Base-by-base conservation (phyloP, 1,140 invertebrate genomes). In the Aethina tumida region DNA sequence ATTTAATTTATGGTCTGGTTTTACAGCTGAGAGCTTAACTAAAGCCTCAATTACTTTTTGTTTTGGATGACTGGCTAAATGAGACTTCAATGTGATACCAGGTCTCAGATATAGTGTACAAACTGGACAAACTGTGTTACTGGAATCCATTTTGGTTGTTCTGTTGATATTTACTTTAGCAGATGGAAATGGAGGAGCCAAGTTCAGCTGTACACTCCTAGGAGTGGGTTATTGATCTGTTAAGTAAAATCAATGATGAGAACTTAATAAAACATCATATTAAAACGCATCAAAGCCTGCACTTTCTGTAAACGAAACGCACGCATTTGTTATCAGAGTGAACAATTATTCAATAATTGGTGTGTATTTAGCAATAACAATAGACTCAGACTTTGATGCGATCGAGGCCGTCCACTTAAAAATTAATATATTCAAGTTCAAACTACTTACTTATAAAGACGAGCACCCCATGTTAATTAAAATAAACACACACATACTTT, bases 21-120 rank as follows among this genome's bases (percentile, higher is more conserved):
- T 15, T 20, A 20, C 29, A n/a, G 37, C 26, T 26, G 50, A 39
- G 13, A 68, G 51, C 49, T 71, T 66, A 18, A 79, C 73, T 27
- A 88, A 63, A n/a, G 84, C 84, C 54, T 80, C 80, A 44, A 87
- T 87, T 16, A 89, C 81, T 59, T 85, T 81, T 53, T 86, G 83
- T 58, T 87, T 87, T 14, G 84, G 83, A 68, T 87, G 84, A 5
- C 81, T 86, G 52, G 83, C 75, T 55, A 89, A 69, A 62, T 87
- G 84, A 41, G 72, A 73, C 51, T 83, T 77, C 39, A 87, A 62
- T 35, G 77, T 77, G 63, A 87, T 87, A 18, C 83, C 84, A 62
- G 81, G 81, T 43, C 82, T 74, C 29, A 87, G 67, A 58, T 76
- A 87, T 25, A 87, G 66, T 13, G 84, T 87, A 65, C 84, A 87